A percentile compares a stretch with the other conserved stretches of the same genome.
These are phyloP conservation scores for Archegozetes longisetosus DNA, from an alignment of 1,140 invertebrate genomes.

Conservation along the genomic window DNA sequence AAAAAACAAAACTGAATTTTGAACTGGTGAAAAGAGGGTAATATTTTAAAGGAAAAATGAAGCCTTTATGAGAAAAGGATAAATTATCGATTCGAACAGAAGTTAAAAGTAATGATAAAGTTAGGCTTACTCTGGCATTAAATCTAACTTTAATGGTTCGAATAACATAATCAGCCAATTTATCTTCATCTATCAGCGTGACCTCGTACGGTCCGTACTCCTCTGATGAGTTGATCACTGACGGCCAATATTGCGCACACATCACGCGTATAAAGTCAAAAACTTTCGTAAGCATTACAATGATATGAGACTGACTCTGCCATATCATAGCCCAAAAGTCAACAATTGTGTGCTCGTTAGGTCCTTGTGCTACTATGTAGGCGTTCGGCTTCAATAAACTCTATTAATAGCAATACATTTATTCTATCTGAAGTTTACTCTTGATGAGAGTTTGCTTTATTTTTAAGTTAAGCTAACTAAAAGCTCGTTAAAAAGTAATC, in stretches of 20 bases:
- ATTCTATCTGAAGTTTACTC: constrained; percentile 39
- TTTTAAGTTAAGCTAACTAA: no score
- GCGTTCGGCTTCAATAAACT: constrained; percentile 81
- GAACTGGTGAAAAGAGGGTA: no score
- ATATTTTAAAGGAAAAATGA: no score
- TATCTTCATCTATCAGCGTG: constrained; percentile 64
- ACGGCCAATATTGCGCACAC: constrained; percentile 88
- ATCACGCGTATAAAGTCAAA: constrained; percentile 88
- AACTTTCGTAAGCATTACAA: constrained; percentile 83
- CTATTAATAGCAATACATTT: constrained; percentile 35
- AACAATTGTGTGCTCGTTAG: constrained; percentile 62
- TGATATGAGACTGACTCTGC: constrained; percentile 75
- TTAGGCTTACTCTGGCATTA: background rate
- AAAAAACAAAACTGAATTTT: no score
- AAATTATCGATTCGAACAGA: no score
- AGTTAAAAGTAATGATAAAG: no score
- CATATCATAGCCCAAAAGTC: constrained; percentile 96
- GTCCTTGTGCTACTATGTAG: constrained; percentile 82
- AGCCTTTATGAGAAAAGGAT: no score
- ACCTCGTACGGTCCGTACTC: constrained; percentile 54
- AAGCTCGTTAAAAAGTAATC: no score
- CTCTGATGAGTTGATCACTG: constrained; percentile 32
- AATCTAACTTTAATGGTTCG: constrained; percentile 57
- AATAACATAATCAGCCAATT: constrained; percentile 80
- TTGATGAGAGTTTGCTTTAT: no score